Base-by-base conservation (phyloP, 23 tunicate species). In the Diplosoma virens region DNA sequence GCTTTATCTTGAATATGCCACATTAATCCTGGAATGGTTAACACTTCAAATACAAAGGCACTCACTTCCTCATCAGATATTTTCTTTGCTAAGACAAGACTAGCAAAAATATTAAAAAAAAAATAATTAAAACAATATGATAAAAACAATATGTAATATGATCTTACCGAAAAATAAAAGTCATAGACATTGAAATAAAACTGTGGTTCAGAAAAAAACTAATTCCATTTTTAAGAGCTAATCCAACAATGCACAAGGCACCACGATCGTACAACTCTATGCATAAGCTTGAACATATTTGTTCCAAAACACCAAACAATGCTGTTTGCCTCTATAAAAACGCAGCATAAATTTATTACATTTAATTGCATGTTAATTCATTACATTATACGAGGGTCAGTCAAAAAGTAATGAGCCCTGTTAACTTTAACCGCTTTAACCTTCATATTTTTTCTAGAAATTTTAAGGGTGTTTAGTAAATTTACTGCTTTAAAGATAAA, bases 11-110 rank as follows among this genome's bases (percentile, higher is more conserved):
- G 37, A 2, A 86, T 11, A 14, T 79, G 80, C 84, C 84, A 81
- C n/a, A 87, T 17, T 27, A 81, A 64, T 11, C 83, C 82, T 26
- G 95, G 95, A 18, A 87, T 79, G 22, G 87, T 37, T 23, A 87
- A 48, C 5, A 87, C 69, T 14, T 52, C 47, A 56, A 37, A 59
- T 2, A 79, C 59, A 50, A 86, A 78, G 0, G n/a, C n/a, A 41
- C 60, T 36, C 0, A 79, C 6, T 22, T 30, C 6, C 11, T 86
- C 84, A 61, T 86, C 84, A 35, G 66, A 61, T 17, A 79, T 7
- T 24, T 35, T 47, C 23, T 53, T 41, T 18, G 84, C 30, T 1
- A 68, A 24, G 18, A 86, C 20, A 30, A 82, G 79, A 37, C 92
- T 83, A 71, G 11, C 47, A 70, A 50, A 35, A 33, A 33, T 11